Conservation (phyloP, 2,888 invertebrate genomes). For the Spodoptera littoralis region DNA sequence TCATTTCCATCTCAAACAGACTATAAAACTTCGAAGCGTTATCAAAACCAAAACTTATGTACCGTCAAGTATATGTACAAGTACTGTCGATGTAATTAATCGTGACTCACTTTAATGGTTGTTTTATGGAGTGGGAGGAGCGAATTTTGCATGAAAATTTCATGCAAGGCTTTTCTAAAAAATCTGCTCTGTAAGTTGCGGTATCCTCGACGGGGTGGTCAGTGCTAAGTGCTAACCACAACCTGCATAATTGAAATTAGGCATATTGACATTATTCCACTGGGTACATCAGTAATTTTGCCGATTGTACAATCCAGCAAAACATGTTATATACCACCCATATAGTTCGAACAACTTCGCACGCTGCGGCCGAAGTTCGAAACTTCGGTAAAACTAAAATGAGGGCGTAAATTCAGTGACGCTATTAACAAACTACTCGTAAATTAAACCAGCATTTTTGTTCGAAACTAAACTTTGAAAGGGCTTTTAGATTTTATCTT, state of each 20-base stretch:
- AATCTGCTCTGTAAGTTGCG: no score
- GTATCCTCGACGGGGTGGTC: no score
- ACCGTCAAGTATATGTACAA: constrained; percentile 1
- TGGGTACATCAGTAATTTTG: neutral
- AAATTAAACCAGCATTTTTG: constrained; percentile 46
- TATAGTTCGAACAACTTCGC: constrained; percentile 47
- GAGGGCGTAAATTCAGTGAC: constrained; percentile 63
- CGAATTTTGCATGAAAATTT: no score
- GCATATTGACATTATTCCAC: no score
- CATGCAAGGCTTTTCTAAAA: no score
- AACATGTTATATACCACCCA: constrained; percentile 25
- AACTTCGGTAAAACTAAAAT: constrained; percentile 64
- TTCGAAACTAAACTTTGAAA: constrained; percentile 39
- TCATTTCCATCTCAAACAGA: constrained; percentile 34
- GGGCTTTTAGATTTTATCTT: constrained; percentile 46
- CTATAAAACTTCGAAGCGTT: constrained; percentile 45
- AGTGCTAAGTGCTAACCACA: no score
- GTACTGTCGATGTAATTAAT: constrained; percentile 2
- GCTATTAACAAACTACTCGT: constrained; percentile 55
- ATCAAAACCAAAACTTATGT: constrained; percentile 40
- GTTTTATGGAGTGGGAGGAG: no score
- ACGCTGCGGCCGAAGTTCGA: constrained; percentile 36
- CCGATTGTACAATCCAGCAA: constrained; percentile 9
- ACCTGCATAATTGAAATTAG: no score
- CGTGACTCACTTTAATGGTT: no score